Percentiles rank a stretch among this genome's conserved stretches.
These are phyloP conservation scores for Ceratina japonica DNA, from an alignment of 1,140 invertebrate genomes.

Conservation along the genomic window DNA sequence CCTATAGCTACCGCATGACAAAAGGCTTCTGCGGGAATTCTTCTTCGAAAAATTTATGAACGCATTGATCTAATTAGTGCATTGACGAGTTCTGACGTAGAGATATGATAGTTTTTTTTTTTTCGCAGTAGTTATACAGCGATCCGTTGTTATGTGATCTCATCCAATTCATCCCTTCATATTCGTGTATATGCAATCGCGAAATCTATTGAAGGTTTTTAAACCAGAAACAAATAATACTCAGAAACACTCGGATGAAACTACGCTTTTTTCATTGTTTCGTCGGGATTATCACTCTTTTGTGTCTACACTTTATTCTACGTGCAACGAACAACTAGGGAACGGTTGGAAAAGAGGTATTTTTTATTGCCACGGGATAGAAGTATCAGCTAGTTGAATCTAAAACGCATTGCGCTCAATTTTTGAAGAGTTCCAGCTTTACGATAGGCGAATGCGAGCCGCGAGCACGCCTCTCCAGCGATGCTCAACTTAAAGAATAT, in stretches of 20 bases:
- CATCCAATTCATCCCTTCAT: too few species aligned
- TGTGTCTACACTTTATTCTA: background rate
- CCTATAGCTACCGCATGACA: constrained; percentile 8
- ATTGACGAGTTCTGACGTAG: too few species aligned
- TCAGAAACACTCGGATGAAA: background rate
- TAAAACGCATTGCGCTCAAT: constrained; percentile 18
- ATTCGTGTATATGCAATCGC: too few species aligned
- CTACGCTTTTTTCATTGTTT: background rate
- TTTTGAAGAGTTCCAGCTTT: constrained; percentile 36
- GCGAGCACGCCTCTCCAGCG: constrained; percentile 13
- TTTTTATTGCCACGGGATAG: constrained; percentile 10
- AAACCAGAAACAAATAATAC: background rate
- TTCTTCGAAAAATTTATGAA: too few species aligned
- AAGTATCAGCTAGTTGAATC: constrained; percentile 24
- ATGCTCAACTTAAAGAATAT: constrained; percentile 31
- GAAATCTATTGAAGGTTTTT: background rate
- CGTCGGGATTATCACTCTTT: background rate
- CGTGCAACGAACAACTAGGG: background rate
- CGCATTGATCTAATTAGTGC: too few species aligned
- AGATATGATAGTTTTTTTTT: too few species aligned
- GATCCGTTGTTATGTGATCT: too few species aligned
- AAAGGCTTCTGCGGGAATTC: background rate
- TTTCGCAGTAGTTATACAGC: too few species aligned
- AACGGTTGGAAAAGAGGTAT: background rate
- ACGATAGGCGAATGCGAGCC: constrained; percentile 5